A percentile compares a stretch with the other conserved stretches of the same genome.
Conservation (phyloP, 1,140 invertebrate species). For the Phthorimaea operculella region DNA sequence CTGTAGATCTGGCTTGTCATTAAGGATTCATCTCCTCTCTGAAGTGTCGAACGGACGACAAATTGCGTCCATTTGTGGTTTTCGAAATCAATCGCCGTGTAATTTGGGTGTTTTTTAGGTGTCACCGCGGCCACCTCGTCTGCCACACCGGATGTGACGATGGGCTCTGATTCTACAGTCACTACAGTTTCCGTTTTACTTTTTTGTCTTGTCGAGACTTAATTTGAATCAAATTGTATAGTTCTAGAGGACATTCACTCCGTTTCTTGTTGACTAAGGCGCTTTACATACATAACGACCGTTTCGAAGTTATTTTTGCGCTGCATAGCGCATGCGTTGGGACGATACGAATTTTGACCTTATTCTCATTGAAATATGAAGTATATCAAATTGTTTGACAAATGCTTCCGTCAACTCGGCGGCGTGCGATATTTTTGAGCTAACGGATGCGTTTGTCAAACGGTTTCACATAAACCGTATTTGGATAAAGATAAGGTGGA, state of each 20-base stretch:
- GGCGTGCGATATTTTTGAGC: too few species aligned
- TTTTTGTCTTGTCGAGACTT: conserved; percentile 26
- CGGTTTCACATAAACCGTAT: too few species aligned
- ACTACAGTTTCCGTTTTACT: conserved; percentile 28
- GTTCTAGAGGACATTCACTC: conserved; percentile 31
- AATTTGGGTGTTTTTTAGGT: conserved; percentile 17
- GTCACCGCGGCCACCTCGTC: conserved; percentile 12
- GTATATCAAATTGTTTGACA: too few species aligned
- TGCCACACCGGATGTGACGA: conserved; percentile 40
- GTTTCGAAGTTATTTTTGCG: too few species aligned
- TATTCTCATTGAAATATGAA: too few species aligned
- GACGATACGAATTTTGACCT: too few species aligned
- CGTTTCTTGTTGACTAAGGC: conserved; percentile 17
- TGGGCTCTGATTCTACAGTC: conserved; percentile 14
- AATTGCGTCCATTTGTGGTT: conserved; percentile 27
- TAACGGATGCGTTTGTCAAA: too few species aligned
- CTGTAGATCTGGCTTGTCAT: too few species aligned
- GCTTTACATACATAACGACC: too few species aligned
- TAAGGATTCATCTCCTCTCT: background rate
- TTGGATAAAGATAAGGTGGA: too few species aligned
- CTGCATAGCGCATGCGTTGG: too few species aligned
- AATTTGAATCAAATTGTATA: conserved; percentile 54
- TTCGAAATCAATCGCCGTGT: conserved; percentile 26
- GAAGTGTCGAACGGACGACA: conserved; percentile 15
- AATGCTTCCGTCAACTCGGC: too few species aligned